These are phyloP conservation scores for Ateles fusciceps DNA, from an alignment of 2,797 vertebrate species.

Conservation along the genomic window DNA sequence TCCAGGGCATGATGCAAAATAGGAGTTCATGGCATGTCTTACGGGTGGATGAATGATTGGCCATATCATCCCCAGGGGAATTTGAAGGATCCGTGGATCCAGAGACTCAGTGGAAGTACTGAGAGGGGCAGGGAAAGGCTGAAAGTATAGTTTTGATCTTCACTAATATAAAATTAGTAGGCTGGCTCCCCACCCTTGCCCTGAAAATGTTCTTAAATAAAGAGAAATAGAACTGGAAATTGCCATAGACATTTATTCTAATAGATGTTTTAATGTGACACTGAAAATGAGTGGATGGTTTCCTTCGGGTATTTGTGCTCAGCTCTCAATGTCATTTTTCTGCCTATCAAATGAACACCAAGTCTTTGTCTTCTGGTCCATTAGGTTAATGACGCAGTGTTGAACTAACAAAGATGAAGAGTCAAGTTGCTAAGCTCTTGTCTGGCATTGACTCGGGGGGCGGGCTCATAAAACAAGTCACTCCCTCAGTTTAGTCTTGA, in stretches of 20 bases:
- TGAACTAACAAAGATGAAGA: slow-evolving; percentile 27
- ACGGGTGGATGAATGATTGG: not conserved
- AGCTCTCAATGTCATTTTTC: not conserved
- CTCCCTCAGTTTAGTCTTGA: slow-evolving; percentile 41
- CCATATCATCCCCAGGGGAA: not conserved
- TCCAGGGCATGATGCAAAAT: fast-evolving
- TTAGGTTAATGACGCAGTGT: slow-evolving; percentile 39
- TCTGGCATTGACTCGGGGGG: not conserved
- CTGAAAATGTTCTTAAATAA: not conserved
- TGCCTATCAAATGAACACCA: slow-evolving; percentile 13
- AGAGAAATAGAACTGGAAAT: not conserved
- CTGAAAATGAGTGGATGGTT: not conserved
- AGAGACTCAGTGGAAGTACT: not conserved
- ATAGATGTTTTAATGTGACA: slow-evolving; percentile 1
- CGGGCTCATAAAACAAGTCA: not conserved
- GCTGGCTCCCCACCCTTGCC: not conserved
- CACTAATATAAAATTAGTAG: not conserved
- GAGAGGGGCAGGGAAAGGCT: not conserved
- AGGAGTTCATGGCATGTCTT: not conserved
- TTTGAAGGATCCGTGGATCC: not conserved
- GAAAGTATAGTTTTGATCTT: not conserved
- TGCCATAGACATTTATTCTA: not conserved
- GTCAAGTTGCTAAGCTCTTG: slow-evolving; percentile 28
- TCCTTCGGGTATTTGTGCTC: not conserved
- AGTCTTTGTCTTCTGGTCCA: not conserved